Evolutionary conservation across 2,797 vertebrate species (phyloP).

Genomic region (Perodicticus potto): DNA sequence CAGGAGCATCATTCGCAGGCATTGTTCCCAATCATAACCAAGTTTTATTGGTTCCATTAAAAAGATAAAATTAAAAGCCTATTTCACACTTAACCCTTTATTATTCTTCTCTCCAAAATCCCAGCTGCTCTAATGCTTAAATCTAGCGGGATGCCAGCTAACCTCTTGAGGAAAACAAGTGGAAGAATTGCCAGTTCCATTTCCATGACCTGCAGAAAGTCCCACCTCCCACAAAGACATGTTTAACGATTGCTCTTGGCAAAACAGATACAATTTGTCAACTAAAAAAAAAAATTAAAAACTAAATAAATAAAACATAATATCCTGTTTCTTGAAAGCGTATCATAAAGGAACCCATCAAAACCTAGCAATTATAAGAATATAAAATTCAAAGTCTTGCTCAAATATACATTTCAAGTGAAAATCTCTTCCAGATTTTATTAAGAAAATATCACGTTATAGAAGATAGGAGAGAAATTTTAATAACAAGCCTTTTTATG

Average conservation of each 20-base stretch:
- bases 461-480: neutral
- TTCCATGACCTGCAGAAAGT: neutral
- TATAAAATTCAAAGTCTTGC: constrained; percentile 35
- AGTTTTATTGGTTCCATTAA: neutral
- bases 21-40: neutral
- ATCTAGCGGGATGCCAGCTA: neutral
- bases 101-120: neutral
- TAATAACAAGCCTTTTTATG: neutral
- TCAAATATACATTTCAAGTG: constrained; percentile 18
- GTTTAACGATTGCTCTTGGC: neutral
- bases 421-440: constrained; percentile 46
- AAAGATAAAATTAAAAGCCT: neutral
- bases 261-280: neutral
- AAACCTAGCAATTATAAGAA: constrained; percentile 41
- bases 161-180: neutral
- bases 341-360: neutral
- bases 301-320: neutral
- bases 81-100: neutral
- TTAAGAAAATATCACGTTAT: constrained; percentile 39
- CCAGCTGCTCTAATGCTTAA: neutral
- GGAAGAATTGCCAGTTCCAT: neutral
- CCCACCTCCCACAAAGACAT: neutral
- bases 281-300: neutral
- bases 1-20: constrained; percentile 4
- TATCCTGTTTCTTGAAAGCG: constrained; percentile 4